Percentiles rank a stretch among this genome's conserved stretches.
phyloP scores from a whole-genome alignment of 1,140 invertebrate species.

The Lysiphlebus fabarum region DNA sequence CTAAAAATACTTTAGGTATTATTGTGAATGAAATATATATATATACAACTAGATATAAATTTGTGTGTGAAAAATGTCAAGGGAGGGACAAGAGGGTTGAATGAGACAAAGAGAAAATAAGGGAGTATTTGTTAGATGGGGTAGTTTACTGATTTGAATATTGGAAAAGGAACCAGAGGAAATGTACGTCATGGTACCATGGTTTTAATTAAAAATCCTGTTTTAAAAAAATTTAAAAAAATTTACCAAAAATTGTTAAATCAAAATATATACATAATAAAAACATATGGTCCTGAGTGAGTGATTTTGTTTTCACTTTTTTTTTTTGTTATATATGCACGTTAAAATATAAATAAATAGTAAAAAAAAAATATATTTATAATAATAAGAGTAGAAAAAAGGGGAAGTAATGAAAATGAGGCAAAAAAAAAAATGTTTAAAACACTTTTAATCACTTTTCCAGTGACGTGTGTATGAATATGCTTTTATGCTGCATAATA shows the following conservation, averaged over 20 bases:
- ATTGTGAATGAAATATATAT: no score
- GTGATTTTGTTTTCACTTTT: constrained; percentile 26
- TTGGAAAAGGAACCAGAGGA: constrained; percentile 35
- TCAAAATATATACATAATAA: constrained; percentile 1
- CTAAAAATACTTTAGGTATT: no score
- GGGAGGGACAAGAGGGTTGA: no score
- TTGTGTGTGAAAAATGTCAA: no score
- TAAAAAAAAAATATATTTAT: background rate
- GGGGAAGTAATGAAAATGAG: background rate
- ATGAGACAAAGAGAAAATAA: no score
- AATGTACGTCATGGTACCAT: constrained; percentile 14
- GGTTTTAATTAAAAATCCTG: constrained; percentile 50
- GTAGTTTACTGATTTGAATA: constrained; percentile 43
- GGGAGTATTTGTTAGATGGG: no score
- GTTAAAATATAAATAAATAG: background rate
- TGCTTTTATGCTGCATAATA: no score
- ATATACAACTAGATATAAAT: no score
- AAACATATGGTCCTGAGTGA: background rate
- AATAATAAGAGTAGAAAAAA: background rate
- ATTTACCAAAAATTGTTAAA: background rate
- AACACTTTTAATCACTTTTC: no score
- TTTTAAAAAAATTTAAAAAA: constrained; percentile 33
- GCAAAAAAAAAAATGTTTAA: background rate
- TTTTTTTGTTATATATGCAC: background rate
- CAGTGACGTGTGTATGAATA: no score